Conservation (phyloP, 2,113 vertebrate species). For the Fulica atra region DNA sequence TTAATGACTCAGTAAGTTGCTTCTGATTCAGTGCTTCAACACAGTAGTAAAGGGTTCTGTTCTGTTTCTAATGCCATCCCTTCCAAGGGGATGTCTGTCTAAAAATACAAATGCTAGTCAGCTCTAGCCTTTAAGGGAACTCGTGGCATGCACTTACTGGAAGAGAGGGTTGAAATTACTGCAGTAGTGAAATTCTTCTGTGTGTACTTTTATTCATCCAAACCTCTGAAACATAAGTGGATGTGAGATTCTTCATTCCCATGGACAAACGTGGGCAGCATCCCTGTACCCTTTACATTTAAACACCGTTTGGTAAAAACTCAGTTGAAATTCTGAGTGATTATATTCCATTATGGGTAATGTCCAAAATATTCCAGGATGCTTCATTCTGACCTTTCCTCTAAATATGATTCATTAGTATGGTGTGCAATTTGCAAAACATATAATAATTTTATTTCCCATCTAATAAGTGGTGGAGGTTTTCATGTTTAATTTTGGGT, state of each 20-base stretch:
- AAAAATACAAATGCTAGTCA: neutral
- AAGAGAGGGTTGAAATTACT: neutral
- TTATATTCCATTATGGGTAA: neutral
- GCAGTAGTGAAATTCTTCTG: neutral
- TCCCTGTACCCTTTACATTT: neutral
- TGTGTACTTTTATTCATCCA: neutral
- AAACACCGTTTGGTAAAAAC: neutral
- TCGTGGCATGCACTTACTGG: neutral
- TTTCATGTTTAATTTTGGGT: neutral
- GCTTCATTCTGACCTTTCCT: neutral
- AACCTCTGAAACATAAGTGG: neutral
- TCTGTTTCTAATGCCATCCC: neutral
- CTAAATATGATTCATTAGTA: neutral
- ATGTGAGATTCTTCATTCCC: neutral
- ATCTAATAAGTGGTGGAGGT: neutral
- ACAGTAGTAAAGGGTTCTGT: neutral
- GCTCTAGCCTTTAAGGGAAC: neutral
- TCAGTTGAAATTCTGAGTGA: neutral
- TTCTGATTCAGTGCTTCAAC: constrained; percentile 4
- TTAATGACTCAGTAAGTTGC: neutral
- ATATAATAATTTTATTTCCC: neutral
- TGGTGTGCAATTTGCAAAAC: neutral
- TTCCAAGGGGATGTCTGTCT: neutral
- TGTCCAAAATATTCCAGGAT: neutral
- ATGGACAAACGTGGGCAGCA: neutral